Percentiles rank a stretch among this genome's conserved stretches.
phyloP scores from a whole-genome alignment of 2,797 vertebrate species.

The Holocentrus rufus region DNA sequence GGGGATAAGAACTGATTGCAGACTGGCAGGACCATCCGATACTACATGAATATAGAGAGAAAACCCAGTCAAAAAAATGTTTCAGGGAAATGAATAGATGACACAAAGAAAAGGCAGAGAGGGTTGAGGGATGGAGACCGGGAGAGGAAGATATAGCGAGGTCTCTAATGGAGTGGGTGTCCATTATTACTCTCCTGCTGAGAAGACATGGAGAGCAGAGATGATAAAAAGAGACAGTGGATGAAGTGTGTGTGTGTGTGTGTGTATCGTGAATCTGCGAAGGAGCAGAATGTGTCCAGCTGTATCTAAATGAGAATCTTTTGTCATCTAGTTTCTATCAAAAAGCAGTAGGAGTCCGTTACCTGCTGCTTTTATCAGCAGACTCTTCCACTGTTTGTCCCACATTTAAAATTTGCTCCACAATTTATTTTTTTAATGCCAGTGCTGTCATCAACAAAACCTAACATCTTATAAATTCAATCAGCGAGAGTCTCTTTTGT shows the following conservation, averaged over 20 bases:
- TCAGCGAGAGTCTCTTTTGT: no score
- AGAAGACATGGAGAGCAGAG: slow-evolving; percentile 50
- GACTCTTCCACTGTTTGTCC: no score
- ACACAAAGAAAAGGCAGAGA: slow-evolving; percentile 22
- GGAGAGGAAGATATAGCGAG: slow-evolving; percentile 10
- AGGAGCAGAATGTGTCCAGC: slow-evolving; percentile 28
- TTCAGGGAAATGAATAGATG: slow-evolving; percentile 53
- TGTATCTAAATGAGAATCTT: slow-evolving; percentile 52
- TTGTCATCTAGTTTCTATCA: slow-evolving; percentile 11
- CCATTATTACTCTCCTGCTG: slow-evolving; percentile 72
- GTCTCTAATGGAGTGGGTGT: slow-evolving; percentile 70
- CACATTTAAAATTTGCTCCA: background rate
- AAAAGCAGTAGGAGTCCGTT: slow-evolving; percentile 26
- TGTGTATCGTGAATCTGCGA: slow-evolving; percentile 18
- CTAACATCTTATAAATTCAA: no score
- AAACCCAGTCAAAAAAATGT: slow-evolving; percentile 36
- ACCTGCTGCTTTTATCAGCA: no score
- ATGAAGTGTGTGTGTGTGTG: slow-evolving; percentile 22
- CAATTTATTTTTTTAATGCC: background rate
- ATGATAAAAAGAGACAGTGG: slow-evolving; percentile 44
- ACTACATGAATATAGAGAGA: slow-evolving; percentile 41
- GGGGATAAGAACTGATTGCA: slow-evolving; percentile 50
- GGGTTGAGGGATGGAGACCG: background rate
- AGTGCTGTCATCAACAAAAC: no score
- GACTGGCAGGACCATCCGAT: slow-evolving; percentile 22